phyloP scores from a whole-genome alignment of 2,888 invertebrate species.

The Ctenicera cuprea region DNA sequence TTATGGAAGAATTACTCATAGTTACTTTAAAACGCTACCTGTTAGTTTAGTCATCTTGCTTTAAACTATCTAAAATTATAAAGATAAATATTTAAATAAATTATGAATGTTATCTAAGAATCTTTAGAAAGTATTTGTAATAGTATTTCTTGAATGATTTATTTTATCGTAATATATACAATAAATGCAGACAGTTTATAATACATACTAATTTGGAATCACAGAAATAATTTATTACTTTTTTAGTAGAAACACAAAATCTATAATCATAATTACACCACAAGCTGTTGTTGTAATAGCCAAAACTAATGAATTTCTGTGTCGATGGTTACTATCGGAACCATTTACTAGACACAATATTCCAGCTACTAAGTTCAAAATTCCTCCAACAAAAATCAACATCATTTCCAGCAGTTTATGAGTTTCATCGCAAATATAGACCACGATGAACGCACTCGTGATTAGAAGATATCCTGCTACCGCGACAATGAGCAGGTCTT shows the following conservation, averaged over 20 bases:
- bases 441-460: slow-evolving; percentile 40
- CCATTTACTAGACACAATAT: neutral
- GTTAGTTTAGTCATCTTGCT: too few species aligned
- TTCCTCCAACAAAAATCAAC: slow-evolving; percentile 42
- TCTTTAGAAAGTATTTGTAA: too few species aligned
- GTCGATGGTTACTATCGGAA: neutral
- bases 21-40: too few species aligned
- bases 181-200: too few species aligned
- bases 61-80: too few species aligned
- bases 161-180: neutral
- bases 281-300: neutral
- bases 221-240: neutral
- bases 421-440: slow-evolving; percentile 48
- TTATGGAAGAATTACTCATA: too few species aligned
- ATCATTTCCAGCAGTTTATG: slow-evolving; percentile 48
- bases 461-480: slow-evolving; percentile 48
- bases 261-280: slow-evolving; percentile 3
- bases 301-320: neutral
- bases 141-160: neutral
- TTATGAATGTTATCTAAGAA: too few species aligned
- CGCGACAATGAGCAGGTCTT: slow-evolving; percentile 36
- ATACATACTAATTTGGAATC: neutral
- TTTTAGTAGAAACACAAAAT: slow-evolving; percentile 2
- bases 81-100: too few species aligned
- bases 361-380: slow-evolving; percentile 45